A percentile compares a stretch with the other conserved stretches of the same genome.
Evolutionary conservation across 2,113 vertebrate genomes (phyloP).

Genomic region (Lasiurus borealis): DNA sequence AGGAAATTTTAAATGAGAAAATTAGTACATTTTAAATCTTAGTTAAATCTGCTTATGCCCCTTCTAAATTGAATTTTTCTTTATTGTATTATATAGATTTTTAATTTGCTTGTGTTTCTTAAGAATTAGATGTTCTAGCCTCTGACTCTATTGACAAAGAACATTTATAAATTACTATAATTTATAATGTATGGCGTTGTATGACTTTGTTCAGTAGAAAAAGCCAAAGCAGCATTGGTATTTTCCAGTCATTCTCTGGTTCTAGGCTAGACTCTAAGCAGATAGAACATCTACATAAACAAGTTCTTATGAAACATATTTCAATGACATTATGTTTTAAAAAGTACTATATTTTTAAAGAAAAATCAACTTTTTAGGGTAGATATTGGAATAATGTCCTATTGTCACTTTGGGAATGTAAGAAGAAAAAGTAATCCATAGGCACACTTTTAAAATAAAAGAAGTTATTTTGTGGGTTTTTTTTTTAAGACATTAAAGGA

Average conservation of each 20-base stretch:
- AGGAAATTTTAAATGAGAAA: conserved; percentile 85
- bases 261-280: conserved; percentile 33
- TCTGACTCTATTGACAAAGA: conserved; percentile 80
- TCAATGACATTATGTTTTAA: conserved; percentile 43
- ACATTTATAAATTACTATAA: conserved; percentile 87
- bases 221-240: conserved; percentile 61
- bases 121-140: conserved; percentile 79
- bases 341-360: conserved; percentile 63
- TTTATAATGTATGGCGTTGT: conserved; percentile 82
- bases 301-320: conserved; percentile 68
- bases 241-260: conserved; percentile 61
- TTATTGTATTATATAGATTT: conserved; percentile 83
- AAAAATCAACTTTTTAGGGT: conserved; percentile 55
- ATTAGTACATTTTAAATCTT: conserved; percentile 85
- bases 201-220: conserved; percentile 82
- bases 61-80: conserved; percentile 83
- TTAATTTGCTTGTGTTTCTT: conserved; percentile 82
- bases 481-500: conserved; percentile 18
- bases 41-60: conserved; percentile 82
- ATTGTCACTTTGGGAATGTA: conserved; percentile 39
- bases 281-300: conserved; percentile 56
- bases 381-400: conserved; percentile 50
- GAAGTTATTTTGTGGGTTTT: conserved; percentile 14
- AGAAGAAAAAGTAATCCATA: conserved; percentile 51
- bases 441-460: conserved; percentile 62